These are phyloP conservation scores for Centropus unirufus DNA, from an alignment of 2,113 vertebrate species.

Conservation along the genomic window DNA sequence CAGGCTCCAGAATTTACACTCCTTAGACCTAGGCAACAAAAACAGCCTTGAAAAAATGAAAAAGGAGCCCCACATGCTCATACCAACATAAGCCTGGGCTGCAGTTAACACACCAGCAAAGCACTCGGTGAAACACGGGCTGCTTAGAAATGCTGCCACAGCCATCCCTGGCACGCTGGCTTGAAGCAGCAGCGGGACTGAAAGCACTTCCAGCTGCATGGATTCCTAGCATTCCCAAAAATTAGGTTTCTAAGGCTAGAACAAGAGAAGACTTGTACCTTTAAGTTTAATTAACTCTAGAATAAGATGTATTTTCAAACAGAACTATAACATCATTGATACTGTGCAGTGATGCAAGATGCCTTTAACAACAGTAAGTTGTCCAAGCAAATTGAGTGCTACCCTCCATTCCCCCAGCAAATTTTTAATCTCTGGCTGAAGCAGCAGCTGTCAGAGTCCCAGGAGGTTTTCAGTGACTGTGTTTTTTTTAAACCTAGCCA, in stretches of 20 bases:
- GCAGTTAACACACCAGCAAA: neutral
- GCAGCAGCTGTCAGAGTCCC: neutral
- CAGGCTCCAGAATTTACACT: neutral
- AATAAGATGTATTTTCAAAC: neutral
- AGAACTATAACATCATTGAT: neutral
- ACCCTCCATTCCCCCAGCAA: neutral
- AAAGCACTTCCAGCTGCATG: neutral
- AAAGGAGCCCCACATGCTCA: neutral
- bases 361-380: neutral
- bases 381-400: neutral
- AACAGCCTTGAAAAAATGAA: neutral
- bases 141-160: neutral
- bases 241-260: neutral
- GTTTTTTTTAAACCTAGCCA: neutral
- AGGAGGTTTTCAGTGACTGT: neutral
- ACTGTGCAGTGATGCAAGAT: neutral
- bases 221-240: constrained; percentile 28
- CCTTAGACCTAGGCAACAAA: neutral
- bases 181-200: neutral
- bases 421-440: neutral
- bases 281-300: neutral
- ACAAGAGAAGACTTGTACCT: constrained; percentile 6
- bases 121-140: neutral
- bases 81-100: neutral
- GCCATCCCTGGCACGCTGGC: neutral